Percentiles rank a stretch among this genome's conserved stretches.
Conservation (phyloP, 2,888 invertebrate species). For the Sinhomidia bicolor region DNA sequence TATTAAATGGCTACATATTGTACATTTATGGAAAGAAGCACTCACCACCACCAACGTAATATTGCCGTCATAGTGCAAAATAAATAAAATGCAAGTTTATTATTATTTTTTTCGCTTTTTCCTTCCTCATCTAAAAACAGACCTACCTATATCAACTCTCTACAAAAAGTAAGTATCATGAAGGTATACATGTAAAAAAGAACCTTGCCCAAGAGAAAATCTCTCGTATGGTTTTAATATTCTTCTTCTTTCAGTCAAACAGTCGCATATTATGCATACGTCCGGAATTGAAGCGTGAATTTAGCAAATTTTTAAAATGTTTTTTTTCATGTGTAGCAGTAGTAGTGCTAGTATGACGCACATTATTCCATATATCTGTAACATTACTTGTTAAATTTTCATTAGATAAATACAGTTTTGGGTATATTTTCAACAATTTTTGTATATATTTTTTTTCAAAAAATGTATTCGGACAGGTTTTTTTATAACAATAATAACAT, state of each 20-base stretch:
- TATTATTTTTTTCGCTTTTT: background rate
- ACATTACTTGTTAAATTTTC: too few relatives aligned
- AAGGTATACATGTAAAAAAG: background rate
- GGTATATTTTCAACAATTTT: too few relatives aligned
- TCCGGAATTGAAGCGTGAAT: background rate
- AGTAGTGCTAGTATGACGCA: too few relatives aligned
- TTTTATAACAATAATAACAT: too few relatives aligned
- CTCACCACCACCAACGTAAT: background rate
- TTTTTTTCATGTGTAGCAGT: too few relatives aligned
- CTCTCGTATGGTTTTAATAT: background rate
- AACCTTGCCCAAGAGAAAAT: background rate
- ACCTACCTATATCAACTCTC: background rate
- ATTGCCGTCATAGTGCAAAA: background rate
- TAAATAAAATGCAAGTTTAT: background rate
- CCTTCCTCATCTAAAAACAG: background rate
- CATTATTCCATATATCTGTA: too few relatives aligned
- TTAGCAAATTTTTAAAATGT: background rate
- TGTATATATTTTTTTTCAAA: background rate
- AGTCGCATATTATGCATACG: background rate
- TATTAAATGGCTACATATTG: conserved; percentile 51
- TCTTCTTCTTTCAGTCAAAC: background rate
- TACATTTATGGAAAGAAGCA: background rate
- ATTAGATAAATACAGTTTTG: too few relatives aligned
- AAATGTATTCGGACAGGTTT: too few relatives aligned
- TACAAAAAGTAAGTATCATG: background rate